Evolutionary conservation across 2,888 invertebrate species (phyloP).

Genomic region (Ariolimax columbianus): DNA sequence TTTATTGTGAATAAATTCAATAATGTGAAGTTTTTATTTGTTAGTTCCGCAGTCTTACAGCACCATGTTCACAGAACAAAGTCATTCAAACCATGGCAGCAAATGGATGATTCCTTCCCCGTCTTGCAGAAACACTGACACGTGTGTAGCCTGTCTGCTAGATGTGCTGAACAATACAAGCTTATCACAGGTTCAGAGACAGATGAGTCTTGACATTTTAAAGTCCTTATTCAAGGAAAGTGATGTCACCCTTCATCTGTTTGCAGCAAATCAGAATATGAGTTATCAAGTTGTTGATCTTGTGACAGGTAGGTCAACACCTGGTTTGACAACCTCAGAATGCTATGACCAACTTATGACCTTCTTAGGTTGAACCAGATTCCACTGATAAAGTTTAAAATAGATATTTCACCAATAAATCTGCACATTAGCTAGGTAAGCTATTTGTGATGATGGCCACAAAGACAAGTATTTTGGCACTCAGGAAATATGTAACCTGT

Average conservation of each 20-base stretch:
- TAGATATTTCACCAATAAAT: no score
- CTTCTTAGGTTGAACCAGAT: no score
- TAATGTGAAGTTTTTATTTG: neutral
- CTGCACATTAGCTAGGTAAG: no score
- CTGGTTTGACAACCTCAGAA: no score
- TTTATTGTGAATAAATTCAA: neutral
- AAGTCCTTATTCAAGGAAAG: neutral
- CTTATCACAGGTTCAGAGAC: slow-evolving; percentile 32
- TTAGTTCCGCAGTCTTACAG: neutral
- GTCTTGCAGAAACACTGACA: neutral
- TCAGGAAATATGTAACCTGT: no score
- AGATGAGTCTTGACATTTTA: slow-evolving; percentile 26
- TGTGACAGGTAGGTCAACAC: neutral
- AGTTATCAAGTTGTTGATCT: neutral
- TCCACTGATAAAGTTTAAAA: no score
- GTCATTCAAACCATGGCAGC: neutral
- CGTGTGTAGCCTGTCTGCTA: slow-evolving; percentile 26
- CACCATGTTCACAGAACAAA: neutral
- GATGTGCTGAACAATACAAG: slow-evolving; percentile 12
- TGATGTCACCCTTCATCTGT: neutral
- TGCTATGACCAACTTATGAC: no score
- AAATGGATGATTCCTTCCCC: slow-evolving; percentile 7
- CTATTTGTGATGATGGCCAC: no score
- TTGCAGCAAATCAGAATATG: neutral
- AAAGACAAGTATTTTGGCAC: no score